Base-by-base conservation (phyloP, 2,888 invertebrate species). In the Rhagonycha fulva region DNA sequence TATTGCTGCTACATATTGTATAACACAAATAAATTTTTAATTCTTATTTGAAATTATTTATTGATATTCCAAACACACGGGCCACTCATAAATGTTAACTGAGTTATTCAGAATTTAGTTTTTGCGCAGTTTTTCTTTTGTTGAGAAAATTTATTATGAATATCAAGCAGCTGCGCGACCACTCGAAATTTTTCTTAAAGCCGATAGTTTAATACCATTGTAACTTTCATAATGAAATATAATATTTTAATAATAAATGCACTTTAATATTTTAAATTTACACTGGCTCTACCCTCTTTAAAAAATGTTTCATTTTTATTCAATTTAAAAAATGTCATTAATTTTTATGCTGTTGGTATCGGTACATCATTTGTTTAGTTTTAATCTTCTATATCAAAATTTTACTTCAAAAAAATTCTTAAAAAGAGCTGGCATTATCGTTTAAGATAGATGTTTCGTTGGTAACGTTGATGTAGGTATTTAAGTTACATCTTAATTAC, bases 31-130 rank as follows among this genome's bases (percentile, higher is more conserved):
- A 72, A 72, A 72, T 68, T 72, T 72, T 70, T 47, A 70, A 67
- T 60, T 61, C 66, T 67, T 72, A 73, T 68, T 70, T 62, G 32
- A 72, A 47, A 76, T 79, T 79, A 79, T 79, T 79, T 79, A 79
- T 79, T 62, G 77, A 76, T 77, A 79, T 77, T 62, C 71, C 69
- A 70, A 71, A 75, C 71, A 72, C 63, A 75, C 70, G 69, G 66
- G 69, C 24, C 71, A 76, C 79, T 78, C 76, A 79, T 79, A 78
- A 79, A 79, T 78, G 79, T 79, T 79, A 79, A 79, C 74, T 72
- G 72, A 69, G 71, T 72, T 77, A 77, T 74, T 77, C 76, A 72
- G 62, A 72, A 72, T 76, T 78, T 78, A 78, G 78, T 79, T 79
- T 73, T 79, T 78, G 76, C 78, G 72, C 76, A 78, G 78, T 76